These are phyloP conservation scores for Brachionus asplanchnoidis DNA, from an alignment of 1,140 invertebrate species.

Conservation along the genomic window DNA sequence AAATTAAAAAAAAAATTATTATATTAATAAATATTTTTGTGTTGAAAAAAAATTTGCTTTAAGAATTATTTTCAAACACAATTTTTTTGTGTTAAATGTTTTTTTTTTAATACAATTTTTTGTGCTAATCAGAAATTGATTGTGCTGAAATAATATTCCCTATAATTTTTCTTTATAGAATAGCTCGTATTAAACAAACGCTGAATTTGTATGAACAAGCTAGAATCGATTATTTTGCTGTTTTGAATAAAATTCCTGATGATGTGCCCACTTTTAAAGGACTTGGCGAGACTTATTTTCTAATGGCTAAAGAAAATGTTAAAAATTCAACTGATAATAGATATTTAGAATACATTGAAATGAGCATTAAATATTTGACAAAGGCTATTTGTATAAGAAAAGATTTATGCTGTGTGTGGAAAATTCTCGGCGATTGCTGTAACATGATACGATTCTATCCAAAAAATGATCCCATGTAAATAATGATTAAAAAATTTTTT, in stretches of 20 bases:
- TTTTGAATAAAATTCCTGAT: conserved; percentile 29
- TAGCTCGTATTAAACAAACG: conserved; percentile 38
- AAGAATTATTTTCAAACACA: too few relatives aligned
- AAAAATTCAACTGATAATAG: conserved; percentile 28
- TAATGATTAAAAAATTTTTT: neutral
- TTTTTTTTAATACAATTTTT: too few relatives aligned
- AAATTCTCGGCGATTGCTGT: conserved; percentile 25
- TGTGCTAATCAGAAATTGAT: too few relatives aligned
- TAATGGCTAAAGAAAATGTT: conserved; percentile 8
- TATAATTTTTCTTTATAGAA: neutral
- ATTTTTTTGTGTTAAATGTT: too few relatives aligned
- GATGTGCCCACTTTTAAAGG: conserved; percentile 39
- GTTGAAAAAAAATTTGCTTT: too few relatives aligned
- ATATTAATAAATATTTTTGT: too few relatives aligned
- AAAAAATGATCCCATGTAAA: neutral
- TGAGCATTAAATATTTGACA: conserved; percentile 32
- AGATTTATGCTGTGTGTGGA: conserved; percentile 36
- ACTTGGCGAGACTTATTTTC: conserved; percentile 36
- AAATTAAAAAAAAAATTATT: too few relatives aligned
- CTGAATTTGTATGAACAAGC: conserved; percentile 35
- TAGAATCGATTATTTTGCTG: conserved; percentile 31
- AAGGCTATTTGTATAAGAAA: conserved; percentile 17
- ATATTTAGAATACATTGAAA: conserved; percentile 35
- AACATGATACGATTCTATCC: conserved; percentile 14
- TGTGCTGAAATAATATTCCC: too few relatives aligned